Evolutionary conservation across 2,113 vertebrate genomes (phyloP), one percentile per base, ranked within the genome.

Genomic region (Benitochromis conjunctus): DNA sequence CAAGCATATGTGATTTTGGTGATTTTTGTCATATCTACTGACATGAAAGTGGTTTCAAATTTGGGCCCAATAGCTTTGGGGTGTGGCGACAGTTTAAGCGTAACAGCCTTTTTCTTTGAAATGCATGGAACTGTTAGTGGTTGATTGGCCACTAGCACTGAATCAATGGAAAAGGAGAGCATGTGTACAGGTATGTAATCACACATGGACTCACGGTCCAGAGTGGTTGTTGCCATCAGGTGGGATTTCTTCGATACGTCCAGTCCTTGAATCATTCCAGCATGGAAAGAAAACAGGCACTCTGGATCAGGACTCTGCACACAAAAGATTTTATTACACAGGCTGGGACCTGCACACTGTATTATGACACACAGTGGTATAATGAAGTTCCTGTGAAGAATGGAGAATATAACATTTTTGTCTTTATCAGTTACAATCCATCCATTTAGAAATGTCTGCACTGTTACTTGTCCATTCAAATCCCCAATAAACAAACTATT

Each of bases 171-270:
- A 46, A 48, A 48, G 66, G 66, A 48, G 66, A 29, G 21, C 41
- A 74, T 12, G 43, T 53, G 41, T 19, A 48, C 43, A 48, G 41
- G 41, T 48, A 48, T 29, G 41, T 29, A 29, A 74, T 2, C 43
- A 74, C 16, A 3, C 36, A 13, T 46, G 29, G 21, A 79, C 97
- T 96, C 94, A 98, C 98, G 79, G 91, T 99, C 98, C 48, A 97
- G 93, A 48, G 97, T 80, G 0, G 97, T 97, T 1, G 97, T 98
- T 77, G 97, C 98, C 97, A 99, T 96, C 62, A 99, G 96, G 26
- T 97, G 97, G 3, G 97, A 97, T n/a, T 94, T 21, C n/a, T 96
- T 96, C 16, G 98, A 98, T 7, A 97, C 94, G 9, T 96, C 93
- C 79, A 99, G 12, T 2, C 96, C 97, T 82, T 96, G 94, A 12